Evolutionary conservation across 2,888 invertebrate species (phyloP), one percentile per base, ranked within the genome.

Genomic region (Acleris holmiana): DNA sequence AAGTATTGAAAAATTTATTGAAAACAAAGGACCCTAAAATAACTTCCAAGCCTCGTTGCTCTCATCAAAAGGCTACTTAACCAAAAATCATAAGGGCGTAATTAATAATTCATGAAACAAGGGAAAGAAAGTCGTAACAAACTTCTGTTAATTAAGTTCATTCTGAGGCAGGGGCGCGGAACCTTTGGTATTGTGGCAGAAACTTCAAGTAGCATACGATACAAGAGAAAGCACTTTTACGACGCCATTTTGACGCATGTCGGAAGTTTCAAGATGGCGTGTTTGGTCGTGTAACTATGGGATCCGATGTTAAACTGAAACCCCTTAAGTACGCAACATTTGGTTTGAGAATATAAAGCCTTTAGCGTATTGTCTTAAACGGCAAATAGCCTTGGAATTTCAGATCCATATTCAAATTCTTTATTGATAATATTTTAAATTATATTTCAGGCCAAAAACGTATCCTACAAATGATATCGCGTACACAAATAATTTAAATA

Each of bases 171-270:
- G 54, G 60, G 59, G 55, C n/a, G 21, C 55, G 65, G 65, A 65
- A 65, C 65, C 65, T 49, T 60, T 35, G 64, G 62, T 68, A 57
- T 67, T 68, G 73, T 78, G 72, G 76, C 71, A 59, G 69, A 68
- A 73, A 68, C 70, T 74, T 70, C 21, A 55, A 10, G 59, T 59
- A 55, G 62, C 70, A 66, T 64, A 67, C 63, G 61, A 50, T 74
- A 82, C 82, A 80, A 71, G 75, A 64, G 71, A 82, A 82, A 75
- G 77, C 81, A 79, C 81, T 80, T 76, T 72, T 73, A 75, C 64
- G 18, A 29, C 25, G 17, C 35, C 15, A 19, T 18, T 17, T 5
- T 18, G 51, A 53, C 19, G 53, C 40, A 19, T 40, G 53, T 21
- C 53, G 19, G 21, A 53, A 53, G 53, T 40, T 53, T 40, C 40